Evolutionary conservation across 2,113 vertebrate genomes (phyloP).

Genomic region (Silurus meridionalis): DNA sequence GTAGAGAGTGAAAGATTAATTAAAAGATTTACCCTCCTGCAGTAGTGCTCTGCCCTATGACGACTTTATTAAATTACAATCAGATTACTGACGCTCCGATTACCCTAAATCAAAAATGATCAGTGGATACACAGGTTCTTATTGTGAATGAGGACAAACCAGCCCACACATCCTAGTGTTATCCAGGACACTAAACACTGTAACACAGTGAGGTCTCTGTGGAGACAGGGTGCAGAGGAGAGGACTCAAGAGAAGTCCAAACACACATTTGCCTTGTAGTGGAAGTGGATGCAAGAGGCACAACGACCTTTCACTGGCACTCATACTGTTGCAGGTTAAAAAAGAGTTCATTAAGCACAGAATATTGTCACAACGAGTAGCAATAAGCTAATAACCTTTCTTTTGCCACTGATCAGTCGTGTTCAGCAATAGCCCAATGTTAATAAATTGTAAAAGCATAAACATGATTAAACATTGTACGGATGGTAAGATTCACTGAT

Average conservation of each 20-base stretch:
- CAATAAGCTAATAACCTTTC: background rate
- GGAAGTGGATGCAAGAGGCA: background rate
- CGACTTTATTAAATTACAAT: constrained; percentile 31
- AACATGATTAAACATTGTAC: too few species aligned
- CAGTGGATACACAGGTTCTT: constrained; percentile 38
- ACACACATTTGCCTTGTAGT: background rate
- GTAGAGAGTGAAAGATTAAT: constrained; percentile 22
- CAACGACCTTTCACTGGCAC: background rate
- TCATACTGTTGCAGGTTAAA: constrained; percentile 3
- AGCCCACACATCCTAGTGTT: constrained; percentile 26
- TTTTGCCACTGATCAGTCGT: background rate
- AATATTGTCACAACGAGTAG: background rate
- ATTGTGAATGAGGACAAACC: constrained; percentile 35
- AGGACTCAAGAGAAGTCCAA: background rate
- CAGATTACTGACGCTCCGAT: constrained; percentile 53
- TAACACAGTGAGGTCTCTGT: constrained; percentile 31
- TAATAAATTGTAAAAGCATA: background rate
- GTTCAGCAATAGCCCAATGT: background rate
- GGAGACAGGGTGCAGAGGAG: background rate
- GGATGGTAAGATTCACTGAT: too few species aligned
- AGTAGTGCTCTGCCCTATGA: background rate
- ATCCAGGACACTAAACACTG: constrained; percentile 41
- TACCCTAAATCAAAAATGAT: constrained; percentile 37
- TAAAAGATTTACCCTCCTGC: constrained; percentile 31
- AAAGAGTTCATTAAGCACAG: background rate